Evolutionary conservation across 2,113 vertebrate genomes (phyloP).

Genomic region (Psettodes erumei): DNA sequence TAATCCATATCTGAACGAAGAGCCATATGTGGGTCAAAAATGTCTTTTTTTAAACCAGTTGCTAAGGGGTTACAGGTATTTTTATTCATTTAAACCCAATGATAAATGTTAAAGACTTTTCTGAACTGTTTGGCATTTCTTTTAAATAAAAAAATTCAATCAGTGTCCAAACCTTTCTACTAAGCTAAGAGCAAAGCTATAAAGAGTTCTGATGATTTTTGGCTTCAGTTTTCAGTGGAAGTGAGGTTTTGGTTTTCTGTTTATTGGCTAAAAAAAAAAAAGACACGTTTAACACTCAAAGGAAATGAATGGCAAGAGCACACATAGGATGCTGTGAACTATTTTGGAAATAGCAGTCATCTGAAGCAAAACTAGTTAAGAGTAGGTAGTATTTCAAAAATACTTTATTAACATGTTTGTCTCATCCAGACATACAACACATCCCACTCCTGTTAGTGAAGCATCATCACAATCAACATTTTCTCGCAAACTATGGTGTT

Average conservation of each 20-base stretch:
- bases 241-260: neutral
- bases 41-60: neutral
- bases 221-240: neutral
- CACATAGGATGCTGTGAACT: neutral
- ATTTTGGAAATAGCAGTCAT: neutral
- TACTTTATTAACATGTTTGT: slow-evolving; percentile 70
- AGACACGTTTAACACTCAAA: neutral
- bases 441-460: slow-evolving; percentile 59
- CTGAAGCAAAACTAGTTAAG: neutral
- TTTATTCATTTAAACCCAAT: neutral
- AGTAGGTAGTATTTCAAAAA: slow-evolving; percentile 69
- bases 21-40: neutral
- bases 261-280: neutral
- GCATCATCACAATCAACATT: slow-evolving; percentile 47
- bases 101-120: neutral
- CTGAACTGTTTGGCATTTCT: neutral
- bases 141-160: neutral
- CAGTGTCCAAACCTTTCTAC: too few relatives aligned
- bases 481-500: slow-evolving; percentile 26
- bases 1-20: neutral
- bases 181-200: neutral
- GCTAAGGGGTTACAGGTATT: too few relatives aligned
- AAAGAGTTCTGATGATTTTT: neutral
- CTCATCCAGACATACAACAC: slow-evolving; percentile 56
- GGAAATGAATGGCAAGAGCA: neutral